phyloP scores from a whole-genome alignment of 2,797 vertebrate genomes.

The Sphenodon punctatus region DNA sequence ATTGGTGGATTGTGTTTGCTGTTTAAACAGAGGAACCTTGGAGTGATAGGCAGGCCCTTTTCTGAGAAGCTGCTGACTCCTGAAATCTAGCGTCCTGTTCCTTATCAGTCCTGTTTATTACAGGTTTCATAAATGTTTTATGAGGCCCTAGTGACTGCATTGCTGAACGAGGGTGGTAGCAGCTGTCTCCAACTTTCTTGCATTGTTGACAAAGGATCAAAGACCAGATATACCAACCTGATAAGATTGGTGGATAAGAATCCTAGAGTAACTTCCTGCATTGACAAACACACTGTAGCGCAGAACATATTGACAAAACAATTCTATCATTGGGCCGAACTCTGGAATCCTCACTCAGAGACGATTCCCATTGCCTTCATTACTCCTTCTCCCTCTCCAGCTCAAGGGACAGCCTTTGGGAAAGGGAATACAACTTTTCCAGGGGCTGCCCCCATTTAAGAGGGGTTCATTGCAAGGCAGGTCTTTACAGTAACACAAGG shows the following conservation, averaged over 20 bases:
- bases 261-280: constrained; percentile 67
- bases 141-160: constrained; percentile 67
- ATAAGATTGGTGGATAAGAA: constrained; percentile 77
- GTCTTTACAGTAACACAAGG: too few relatives aligned
- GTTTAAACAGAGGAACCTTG: constrained; percentile 76
- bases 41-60: constrained; percentile 69
- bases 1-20: constrained; percentile 71
- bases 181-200: constrained; percentile 74
- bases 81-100: constrained; percentile 67
- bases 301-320: constrained; percentile 13
- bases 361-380: constrained; percentile 11
- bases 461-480: too few relatives aligned
- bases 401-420: too few relatives aligned
- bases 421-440: too few relatives aligned
- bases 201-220: constrained; percentile 81
- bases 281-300: constrained; percentile 24
- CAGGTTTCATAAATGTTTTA: constrained; percentile 82
- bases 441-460: too few relatives aligned
- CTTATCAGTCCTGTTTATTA: constrained; percentile 80
- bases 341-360: constrained; percentile 7
- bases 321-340: background rate
- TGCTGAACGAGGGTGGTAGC: constrained; percentile 76
- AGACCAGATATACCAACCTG: constrained; percentile 81
- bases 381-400: background rate
- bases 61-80: constrained; percentile 79